Evolutionary conservation across 2,888 invertebrate species (phyloP).

Genomic region (Cyclophora albipunctata): DNA sequence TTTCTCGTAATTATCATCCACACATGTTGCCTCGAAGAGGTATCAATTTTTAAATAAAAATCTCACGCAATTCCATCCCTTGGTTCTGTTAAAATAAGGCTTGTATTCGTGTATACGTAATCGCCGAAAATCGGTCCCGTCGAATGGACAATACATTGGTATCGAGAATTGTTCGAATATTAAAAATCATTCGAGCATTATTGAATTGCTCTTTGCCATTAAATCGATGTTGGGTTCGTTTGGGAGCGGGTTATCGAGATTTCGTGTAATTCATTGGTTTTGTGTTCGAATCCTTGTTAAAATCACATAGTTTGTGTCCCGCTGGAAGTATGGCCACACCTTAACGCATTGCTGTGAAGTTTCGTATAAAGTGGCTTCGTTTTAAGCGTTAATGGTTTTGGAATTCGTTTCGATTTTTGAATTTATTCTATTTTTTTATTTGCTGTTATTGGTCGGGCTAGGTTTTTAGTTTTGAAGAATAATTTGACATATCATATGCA

Average conservation of each 20-base stretch:
- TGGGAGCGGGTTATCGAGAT: conserved; percentile 22
- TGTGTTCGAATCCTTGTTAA: too few species aligned
- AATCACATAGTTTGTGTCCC: background rate
- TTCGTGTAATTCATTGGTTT: too few species aligned
- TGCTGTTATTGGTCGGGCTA: too few species aligned
- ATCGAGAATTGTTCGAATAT: conserved; percentile 61
- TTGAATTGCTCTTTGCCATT: conserved; percentile 63
- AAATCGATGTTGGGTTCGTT: conserved; percentile 31
- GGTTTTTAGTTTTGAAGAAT: too few species aligned
- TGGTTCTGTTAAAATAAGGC: conserved; percentile 15
- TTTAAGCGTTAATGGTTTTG: conserved; percentile 48
- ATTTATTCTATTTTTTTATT: background rate
- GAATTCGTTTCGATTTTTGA: conserved; percentile 35
- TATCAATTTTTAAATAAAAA: conserved; percentile 13
- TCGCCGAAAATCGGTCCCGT: conserved; percentile 42
- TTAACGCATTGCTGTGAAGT: conserved; percentile 31
- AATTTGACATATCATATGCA: too few species aligned
- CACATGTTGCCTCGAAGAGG: conserved; percentile 27
- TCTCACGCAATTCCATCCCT: conserved; percentile 17
- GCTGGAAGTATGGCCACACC: conserved; percentile 22
- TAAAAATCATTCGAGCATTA: conserved; percentile 69
- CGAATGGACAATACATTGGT: conserved; percentile 52
- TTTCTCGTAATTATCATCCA: conserved; percentile 32
- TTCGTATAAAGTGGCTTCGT: conserved; percentile 43
- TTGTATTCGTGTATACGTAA: conserved; percentile 11